Percentiles rank a stretch among this genome's conserved stretches.
Conservation (phyloP, 35 echinoderm and acorn worm genomes). For the Hemicentrotus pulcherrimus region DNA sequence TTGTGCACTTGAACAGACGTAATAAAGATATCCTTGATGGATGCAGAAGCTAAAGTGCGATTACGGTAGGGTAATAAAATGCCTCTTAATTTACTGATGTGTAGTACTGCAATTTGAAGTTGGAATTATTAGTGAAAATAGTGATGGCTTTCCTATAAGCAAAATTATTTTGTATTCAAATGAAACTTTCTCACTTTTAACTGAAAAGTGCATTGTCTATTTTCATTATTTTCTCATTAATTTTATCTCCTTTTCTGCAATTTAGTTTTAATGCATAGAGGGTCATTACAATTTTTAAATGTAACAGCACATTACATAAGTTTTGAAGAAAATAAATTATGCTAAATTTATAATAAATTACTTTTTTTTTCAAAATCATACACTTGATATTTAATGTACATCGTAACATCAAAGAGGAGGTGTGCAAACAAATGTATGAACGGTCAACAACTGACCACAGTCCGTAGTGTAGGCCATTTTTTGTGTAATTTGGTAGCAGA, state of each 20-base stretch:
- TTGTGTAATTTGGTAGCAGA: conserved; percentile 24
- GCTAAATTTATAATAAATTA: background rate
- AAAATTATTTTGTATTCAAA: background rate
- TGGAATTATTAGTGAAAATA: background rate
- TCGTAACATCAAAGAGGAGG: background rate
- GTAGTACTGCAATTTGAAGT: background rate
- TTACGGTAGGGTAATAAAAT: background rate
- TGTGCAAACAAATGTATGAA: background rate
- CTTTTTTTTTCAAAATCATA: background rate
- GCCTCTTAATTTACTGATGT: background rate
- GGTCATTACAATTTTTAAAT: too few species aligned
- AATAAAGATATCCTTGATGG: background rate
- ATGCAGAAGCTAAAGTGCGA: background rate
- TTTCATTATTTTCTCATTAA: background rate
- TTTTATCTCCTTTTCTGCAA: background rate
- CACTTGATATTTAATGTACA: background rate
- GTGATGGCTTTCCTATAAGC: background rate
- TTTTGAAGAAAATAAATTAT: too few species aligned
- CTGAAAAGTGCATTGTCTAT: too few species aligned
- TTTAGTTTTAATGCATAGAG: background rate
- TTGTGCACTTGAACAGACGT: background rate
- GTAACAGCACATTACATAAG: too few species aligned
- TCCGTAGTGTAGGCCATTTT: background rate
- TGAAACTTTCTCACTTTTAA: too few species aligned
- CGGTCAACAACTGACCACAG: background rate